These are phyloP conservation scores for Eulemur mongoz DNA, from an alignment of 2,797 vertebrate species.

Conservation along the genomic window DNA sequence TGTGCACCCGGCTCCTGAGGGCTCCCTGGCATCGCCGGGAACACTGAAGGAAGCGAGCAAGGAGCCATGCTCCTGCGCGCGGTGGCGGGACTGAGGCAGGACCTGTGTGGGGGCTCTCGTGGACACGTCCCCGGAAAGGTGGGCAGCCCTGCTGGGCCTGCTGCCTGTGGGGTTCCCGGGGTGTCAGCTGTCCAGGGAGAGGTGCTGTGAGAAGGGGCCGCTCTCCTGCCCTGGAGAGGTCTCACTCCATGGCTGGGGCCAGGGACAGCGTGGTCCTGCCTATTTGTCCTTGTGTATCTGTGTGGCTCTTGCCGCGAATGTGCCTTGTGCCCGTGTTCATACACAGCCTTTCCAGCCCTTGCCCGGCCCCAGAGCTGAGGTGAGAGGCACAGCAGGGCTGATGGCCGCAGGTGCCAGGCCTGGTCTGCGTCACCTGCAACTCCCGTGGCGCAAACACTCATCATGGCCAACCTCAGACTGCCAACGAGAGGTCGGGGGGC, in stretches of 20 bases:
- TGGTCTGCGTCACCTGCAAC: neutral
- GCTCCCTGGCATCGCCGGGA: fast-evolving
- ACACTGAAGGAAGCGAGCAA: fast-evolving
- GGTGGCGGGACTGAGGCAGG: fast-evolving
- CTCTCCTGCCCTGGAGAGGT: neutral
- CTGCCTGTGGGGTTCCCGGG: neutral
- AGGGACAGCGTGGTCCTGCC: fast-evolving
- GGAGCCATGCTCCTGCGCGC: neutral
- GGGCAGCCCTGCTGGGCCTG: fast-evolving
- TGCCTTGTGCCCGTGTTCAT: fast-evolving
- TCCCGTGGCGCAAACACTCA: neutral
- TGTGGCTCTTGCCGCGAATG: fast-evolving
- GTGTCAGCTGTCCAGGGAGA: neutral
- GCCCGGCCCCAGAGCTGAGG: neutral
- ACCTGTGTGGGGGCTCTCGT: fast-evolving
- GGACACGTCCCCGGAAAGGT: fast-evolving
- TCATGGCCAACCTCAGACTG: fast-evolving
- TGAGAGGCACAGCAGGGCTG: fast-evolving
- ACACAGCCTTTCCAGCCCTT: fast-evolving
- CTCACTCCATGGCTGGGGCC: neutral
- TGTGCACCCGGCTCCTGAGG: too few relatives aligned
- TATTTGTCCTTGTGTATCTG: fast-evolving
- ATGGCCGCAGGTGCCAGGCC: fast-evolving
- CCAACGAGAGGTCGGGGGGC: neutral
- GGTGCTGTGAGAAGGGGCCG: too few relatives aligned